A percentile compares a stretch with the other conserved stretches of the same genome.
Conservation (phyloP, 2,113 vertebrate genomes). For the Vombatus ursinus region DNA sequence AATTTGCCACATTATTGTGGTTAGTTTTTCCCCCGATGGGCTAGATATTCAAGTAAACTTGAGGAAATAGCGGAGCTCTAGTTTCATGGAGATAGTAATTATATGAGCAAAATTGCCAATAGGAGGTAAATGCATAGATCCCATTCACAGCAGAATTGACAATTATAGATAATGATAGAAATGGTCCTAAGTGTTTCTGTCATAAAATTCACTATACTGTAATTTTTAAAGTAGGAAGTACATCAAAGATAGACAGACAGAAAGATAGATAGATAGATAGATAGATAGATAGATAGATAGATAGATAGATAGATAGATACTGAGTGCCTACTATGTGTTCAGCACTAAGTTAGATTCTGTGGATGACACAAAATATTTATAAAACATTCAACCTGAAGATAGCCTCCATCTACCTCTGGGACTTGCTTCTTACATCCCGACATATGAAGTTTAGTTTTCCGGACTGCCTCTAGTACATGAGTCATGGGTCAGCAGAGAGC, state of each 20-base stretch:
- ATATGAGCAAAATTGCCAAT: not conserved
- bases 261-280: no score
- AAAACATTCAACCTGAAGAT: not conserved
- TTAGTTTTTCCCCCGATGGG: not conserved
- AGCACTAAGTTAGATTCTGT: not conserved
- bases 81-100: not conserved
- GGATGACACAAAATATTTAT: not conserved
- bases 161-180: not conserved
- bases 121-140: conserved; percentile 46
- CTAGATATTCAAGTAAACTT: conserved; percentile 30
- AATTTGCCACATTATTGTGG: not conserved
- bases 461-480: not conserved
- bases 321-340: not conserved
- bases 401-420: not conserved
- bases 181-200: not conserved
- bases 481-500: not conserved
- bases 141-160: not conserved
- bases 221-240: not conserved
- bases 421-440: not conserved
- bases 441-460: not conserved
- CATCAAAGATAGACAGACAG: not conserved
- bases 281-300: no score
- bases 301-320: not conserved
- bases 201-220: not conserved
- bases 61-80: not conserved